Evolutionary conservation across 2,113 vertebrate species (phyloP).

Genomic region (Atractosteus spatula): DNA sequence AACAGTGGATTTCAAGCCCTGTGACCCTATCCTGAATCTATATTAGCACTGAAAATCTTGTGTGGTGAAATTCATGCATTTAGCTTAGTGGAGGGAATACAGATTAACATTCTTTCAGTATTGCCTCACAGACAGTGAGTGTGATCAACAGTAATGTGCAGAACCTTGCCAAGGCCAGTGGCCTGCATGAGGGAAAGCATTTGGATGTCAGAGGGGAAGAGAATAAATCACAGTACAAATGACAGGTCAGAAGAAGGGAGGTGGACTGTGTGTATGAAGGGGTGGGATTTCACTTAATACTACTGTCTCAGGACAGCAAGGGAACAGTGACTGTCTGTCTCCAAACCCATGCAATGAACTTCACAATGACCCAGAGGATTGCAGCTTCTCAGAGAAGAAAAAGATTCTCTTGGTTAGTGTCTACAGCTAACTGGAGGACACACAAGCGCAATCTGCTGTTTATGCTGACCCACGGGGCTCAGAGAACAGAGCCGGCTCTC

Average conservation of each 20-base stretch:
- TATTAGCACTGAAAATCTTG: constrained; percentile 29
- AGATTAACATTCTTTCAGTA: constrained; percentile 57
- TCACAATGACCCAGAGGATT: not conserved
- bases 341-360: not conserved
- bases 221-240: constrained; percentile 24
- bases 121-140: constrained; percentile 33
- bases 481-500: not conserved
- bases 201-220: not conserved
- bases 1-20: constrained; percentile 2
- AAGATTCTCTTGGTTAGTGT: not conserved
- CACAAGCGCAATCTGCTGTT: no score
- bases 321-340: not conserved
- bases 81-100: not conserved
- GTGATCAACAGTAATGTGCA: not conserved
- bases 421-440: no score
- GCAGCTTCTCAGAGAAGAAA: not conserved
- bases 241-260: constrained; percentile 28
- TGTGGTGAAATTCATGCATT: constrained; percentile 22
- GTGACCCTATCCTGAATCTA: constrained; percentile 30
- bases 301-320: not conserved
- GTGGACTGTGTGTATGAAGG: constrained; percentile 34
- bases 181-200: not conserved
- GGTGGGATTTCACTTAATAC: not conserved
- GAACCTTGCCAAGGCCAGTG: not conserved
- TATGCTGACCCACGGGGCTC: no score